phyloP scores from a whole-genome alignment of 2,113 vertebrate genomes.

The Capreolus pygargus region DNA sequence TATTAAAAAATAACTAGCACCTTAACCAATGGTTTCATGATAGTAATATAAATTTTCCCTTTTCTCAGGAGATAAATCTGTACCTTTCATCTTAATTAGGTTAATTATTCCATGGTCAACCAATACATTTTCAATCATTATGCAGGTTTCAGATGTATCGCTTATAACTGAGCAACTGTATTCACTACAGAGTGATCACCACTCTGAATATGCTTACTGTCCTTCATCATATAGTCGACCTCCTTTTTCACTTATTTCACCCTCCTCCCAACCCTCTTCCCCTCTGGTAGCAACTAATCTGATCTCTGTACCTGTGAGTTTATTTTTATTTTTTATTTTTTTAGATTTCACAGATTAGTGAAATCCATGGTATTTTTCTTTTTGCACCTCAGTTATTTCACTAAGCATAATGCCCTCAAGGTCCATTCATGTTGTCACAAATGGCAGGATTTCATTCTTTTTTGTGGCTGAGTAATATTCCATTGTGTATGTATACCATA shows the following conservation, averaged over 20 bases:
- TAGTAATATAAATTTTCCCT: not conserved
- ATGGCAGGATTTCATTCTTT: not conserved
- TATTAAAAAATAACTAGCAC: not conserved
- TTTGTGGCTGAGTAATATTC: not conserved
- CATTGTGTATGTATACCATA: not conserved
- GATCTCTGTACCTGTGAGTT: not conserved
- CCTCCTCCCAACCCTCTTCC: not conserved
- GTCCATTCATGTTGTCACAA: not conserved
- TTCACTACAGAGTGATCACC: not conserved
- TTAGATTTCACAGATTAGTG: not conserved
- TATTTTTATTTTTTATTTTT: not conserved
- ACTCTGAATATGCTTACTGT: not conserved
- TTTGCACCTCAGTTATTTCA: not conserved
- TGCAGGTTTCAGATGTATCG: not conserved
- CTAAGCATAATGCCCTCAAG: not conserved
- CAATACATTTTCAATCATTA: not conserved
- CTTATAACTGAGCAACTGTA: too few species aligned
- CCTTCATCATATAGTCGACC: not conserved
- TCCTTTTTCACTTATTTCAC: not conserved
- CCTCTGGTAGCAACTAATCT: not conserved
- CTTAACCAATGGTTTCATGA: not conserved
- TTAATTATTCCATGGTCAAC: not conserved
- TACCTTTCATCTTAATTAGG: not conserved
- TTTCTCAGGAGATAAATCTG: not conserved
- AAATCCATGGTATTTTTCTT: not conserved